Percentiles rank a stretch among this genome's conserved stretches.
Conservation (phyloP, 2,888 invertebrate species). For the Hermodice carunculata region DNA sequence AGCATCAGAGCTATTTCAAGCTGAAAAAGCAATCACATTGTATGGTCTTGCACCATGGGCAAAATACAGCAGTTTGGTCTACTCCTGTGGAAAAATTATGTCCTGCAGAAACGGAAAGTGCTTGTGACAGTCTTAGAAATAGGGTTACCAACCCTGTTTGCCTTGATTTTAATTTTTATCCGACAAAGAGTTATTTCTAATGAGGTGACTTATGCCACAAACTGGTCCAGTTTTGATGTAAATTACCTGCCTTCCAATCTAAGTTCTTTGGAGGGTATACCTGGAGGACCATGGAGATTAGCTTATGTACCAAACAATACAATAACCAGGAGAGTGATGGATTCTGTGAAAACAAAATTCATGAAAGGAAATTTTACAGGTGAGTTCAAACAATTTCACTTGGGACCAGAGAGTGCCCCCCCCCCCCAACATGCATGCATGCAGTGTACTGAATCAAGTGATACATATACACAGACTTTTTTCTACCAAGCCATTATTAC, state of each 20-base stretch:
- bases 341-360: not conserved
- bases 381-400: too few species aligned
- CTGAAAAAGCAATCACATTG: not conserved
- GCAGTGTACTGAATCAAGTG: too few species aligned
- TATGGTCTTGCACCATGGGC: constrained; percentile 8
- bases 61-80: constrained; percentile 73
- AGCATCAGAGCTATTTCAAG: too few species aligned
- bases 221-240: constrained; percentile 27
- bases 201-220: constrained; percentile 9
- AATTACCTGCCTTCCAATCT: not conserved
- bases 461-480: too few species aligned
- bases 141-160: constrained; percentile 59
- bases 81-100: constrained; percentile 87
- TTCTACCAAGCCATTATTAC: too few species aligned
- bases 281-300: not conserved
- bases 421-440: too few species aligned
- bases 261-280: not conserved
- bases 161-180: constrained; percentile 78
- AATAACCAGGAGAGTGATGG: constrained; percentile 3
- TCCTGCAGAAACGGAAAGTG: constrained; percentile 81
- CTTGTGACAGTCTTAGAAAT: constrained; percentile 79
- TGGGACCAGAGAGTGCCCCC: too few species aligned
- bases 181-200: constrained; percentile 74
- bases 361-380: not conserved
- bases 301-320: constrained; percentile 1